phyloP scores from a whole-genome alignment of 2,113 vertebrate species.

The Machaerirhynchus nigripectus region DNA sequence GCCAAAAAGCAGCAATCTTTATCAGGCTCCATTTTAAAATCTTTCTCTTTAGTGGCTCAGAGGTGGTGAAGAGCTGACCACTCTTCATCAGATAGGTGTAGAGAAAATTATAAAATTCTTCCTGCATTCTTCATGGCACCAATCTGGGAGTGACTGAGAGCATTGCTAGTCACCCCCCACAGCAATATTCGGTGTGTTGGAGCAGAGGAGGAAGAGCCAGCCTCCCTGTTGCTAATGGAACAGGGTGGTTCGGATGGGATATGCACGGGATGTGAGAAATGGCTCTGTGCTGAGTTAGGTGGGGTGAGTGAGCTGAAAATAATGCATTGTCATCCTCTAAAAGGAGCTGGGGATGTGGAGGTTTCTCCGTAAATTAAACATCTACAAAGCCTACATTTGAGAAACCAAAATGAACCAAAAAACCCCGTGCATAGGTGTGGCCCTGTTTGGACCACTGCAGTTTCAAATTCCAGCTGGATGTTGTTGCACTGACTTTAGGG shows the following conservation, averaged over 20 bases:
- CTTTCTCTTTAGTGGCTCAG: not conserved
- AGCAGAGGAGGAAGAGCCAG: not conserved
- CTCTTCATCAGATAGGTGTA: not conserved
- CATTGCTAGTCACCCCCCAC: not conserved
- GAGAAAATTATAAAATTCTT: not conserved
- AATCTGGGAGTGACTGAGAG: not conserved
- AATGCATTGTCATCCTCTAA: not conserved
- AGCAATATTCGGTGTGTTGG: not conserved
- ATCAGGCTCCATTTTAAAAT: not conserved
- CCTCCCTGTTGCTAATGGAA: not conserved
- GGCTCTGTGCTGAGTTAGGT: not conserved
- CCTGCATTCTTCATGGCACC: not conserved
- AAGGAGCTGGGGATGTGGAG: not conserved
- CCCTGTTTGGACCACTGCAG: not conserved
- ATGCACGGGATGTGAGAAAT: not conserved
- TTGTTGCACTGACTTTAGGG: not conserved
- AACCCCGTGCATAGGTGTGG: fast-evolving
- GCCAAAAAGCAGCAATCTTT: not conserved
- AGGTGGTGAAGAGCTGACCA: not conserved
- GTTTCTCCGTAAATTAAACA: not conserved
- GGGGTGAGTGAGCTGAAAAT: not conserved
- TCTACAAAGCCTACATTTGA: not conserved
- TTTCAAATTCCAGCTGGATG: not conserved
- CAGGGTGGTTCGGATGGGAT: not conserved
- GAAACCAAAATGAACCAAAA: not conserved